Evolutionary conservation across 2,113 vertebrate genomes (phyloP), one percentile per base, ranked within the genome.

Genomic region (Pachyramphus minor): DNA sequence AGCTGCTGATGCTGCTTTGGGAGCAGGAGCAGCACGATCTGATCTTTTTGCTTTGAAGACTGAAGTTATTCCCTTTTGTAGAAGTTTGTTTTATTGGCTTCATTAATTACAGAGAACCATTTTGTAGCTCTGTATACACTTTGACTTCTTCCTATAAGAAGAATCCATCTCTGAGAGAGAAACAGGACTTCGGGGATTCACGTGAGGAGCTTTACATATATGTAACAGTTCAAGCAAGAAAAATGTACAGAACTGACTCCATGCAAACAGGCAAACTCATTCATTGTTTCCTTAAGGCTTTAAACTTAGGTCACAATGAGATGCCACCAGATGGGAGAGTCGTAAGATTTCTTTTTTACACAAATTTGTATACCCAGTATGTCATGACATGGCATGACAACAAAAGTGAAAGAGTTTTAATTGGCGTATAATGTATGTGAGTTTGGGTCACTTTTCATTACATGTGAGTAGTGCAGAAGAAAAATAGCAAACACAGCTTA

Each of bases 251-350:
- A 92, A 30, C 21, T 58, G 68, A 37, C 45, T 85, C 24, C 14
- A 5, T 28, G 37, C 4, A 23, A 76, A 42, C 44, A 49, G 56
- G 22, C 24, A 73, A 59, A 78, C 24, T 47, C 10, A 41, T 31
- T 44, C 37, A 7, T 55, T 66, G 21, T 68, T 97, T 90, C 47
- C n/a, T 81, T 35, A 47, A 66, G 22, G 44, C 14, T 72, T 91
- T 93, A 76, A 85, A 59, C 17, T 87, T 79, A 6, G 3, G 1
- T 74, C 30, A 33, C 37, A 2, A 6, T 21, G 30, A 74, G 35
- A 11, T 71, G 47, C 35, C 41, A 88, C 85, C 59, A 91, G 45
- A 63, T 0, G 0, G 33, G 23, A 17, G 0, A 0, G 22, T 50
- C 52, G 39, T 69, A n/a, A 0, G 7, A 28, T 35, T 35, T 37